Evolutionary conservation across 2,888 invertebrate genomes (phyloP).

Genomic region (Tinea semifulvella): DNA sequence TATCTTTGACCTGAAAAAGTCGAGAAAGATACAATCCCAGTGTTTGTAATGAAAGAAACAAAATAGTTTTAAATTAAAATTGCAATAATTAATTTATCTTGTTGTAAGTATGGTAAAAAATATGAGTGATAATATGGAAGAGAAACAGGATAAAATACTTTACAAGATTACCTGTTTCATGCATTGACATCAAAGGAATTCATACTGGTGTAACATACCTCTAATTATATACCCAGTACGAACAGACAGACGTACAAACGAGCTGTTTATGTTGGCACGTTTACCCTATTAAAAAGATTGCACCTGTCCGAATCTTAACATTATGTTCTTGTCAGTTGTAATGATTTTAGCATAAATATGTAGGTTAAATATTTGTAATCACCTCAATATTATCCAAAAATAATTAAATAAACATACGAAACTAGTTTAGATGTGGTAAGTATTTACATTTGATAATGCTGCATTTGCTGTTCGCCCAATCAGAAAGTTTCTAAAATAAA

Average conservation of each 20-base stretch:
- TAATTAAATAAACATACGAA: too few species aligned
- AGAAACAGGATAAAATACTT: too few species aligned
- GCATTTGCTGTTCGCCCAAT: too few species aligned
- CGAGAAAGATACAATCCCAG: conserved; percentile 3
- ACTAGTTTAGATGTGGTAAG: too few species aligned
- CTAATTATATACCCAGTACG: conserved; percentile 8
- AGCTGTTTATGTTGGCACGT: conserved; percentile 9
- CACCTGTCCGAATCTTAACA: background rate
- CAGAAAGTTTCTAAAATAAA: too few species aligned
- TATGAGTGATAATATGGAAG: background rate
- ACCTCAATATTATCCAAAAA: too few species aligned
- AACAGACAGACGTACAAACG: conserved; percentile 3
- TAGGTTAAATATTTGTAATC: too few species aligned
- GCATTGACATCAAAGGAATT: conserved; percentile 10
- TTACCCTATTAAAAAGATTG: background rate
- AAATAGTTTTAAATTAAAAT: too few species aligned
- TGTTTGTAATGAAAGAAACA: background rate
- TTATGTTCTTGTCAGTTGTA: background rate
- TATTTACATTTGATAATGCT: too few species aligned
- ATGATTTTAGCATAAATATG: background rate
- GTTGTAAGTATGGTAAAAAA: background rate
- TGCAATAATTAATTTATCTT: background rate
- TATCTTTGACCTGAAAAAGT: conserved; percentile 8
- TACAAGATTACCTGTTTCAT: conserved; percentile 8
- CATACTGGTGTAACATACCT: background rate